A percentile compares a stretch with the other conserved stretches of the same genome.
phyloP scores from a whole-genome alignment of 2,797 vertebrate genomes.

The Octomys mimax region DNA sequence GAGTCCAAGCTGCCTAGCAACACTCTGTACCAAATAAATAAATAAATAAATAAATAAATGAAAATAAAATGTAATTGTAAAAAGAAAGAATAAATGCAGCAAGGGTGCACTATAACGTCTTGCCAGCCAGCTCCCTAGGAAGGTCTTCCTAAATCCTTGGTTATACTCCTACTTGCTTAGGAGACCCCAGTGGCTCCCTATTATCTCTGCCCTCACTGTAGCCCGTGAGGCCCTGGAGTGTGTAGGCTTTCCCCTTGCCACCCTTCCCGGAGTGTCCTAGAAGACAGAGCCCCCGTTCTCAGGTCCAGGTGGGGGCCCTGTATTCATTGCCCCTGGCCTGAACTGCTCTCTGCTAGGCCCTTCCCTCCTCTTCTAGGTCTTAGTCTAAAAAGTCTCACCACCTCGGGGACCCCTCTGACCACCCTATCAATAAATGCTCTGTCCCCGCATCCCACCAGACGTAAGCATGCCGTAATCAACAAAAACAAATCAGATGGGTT shows the following conservation, averaged over 20 bases:
- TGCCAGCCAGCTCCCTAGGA: accelerated
- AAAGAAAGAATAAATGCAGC: accelerated
- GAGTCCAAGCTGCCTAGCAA: no score
- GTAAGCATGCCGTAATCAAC: neutral
- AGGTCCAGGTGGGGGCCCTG: neutral
- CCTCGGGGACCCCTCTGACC: neutral
- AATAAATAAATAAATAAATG: no score
- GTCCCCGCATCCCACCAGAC: accelerated
- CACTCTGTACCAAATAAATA: no score
- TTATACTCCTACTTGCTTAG: neutral
- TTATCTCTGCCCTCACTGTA: accelerated
- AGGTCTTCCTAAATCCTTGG: neutral
- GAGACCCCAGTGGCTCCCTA: neutral
- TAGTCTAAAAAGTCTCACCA: no score
- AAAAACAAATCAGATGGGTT: neutral
- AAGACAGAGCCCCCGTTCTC: neutral
- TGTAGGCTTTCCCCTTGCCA: neutral
- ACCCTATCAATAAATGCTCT: neutral
- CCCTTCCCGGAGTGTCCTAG: neutral
- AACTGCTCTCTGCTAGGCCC: neutral
- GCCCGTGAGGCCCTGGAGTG: neutral
- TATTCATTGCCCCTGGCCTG: neutral
- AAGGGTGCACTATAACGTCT: accelerated
- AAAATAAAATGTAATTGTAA: neutral
- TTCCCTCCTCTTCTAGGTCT: no score